These are phyloP conservation scores for Eulemur albifrons DNA, from an alignment of 2,797 vertebrate genomes.

Conservation along the genomic window DNA sequence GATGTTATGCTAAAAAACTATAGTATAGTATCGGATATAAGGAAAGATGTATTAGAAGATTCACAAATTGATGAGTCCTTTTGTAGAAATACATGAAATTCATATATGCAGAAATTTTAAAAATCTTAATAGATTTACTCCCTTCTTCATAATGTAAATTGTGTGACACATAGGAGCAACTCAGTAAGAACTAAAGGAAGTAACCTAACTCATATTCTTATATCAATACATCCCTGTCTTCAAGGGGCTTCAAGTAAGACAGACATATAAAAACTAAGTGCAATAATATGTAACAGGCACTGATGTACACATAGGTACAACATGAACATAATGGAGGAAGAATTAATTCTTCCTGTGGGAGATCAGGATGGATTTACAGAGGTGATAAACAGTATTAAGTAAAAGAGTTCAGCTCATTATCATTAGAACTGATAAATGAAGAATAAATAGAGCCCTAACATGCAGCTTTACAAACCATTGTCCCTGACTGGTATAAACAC, in stretches of 20 bases:
- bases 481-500: neutral
- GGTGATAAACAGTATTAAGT: neutral
- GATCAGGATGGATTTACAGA: neutral
- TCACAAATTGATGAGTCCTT: neutral
- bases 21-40: neutral
- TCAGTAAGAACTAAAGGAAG: neutral
- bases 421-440: neutral
- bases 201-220: neutral
- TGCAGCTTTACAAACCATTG: neutral
- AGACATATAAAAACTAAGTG: neutral
- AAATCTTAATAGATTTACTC: neutral
- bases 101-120: neutral
- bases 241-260: neutral
- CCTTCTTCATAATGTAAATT: neutral
- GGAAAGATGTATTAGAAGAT: neutral
- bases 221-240: neutral
- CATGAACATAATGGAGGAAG: neutral
- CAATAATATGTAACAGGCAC: neutral
- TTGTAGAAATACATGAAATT: conserved; percentile 4
- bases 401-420: neutral
- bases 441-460: neutral
- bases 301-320: neutral
- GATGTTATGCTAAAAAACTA: neutral
- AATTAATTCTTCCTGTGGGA: neutral
- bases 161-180: neutral